Evolutionary conservation across 2,888 invertebrate genomes (phyloP).

Genomic region (Tetranychus piercei): DNA sequence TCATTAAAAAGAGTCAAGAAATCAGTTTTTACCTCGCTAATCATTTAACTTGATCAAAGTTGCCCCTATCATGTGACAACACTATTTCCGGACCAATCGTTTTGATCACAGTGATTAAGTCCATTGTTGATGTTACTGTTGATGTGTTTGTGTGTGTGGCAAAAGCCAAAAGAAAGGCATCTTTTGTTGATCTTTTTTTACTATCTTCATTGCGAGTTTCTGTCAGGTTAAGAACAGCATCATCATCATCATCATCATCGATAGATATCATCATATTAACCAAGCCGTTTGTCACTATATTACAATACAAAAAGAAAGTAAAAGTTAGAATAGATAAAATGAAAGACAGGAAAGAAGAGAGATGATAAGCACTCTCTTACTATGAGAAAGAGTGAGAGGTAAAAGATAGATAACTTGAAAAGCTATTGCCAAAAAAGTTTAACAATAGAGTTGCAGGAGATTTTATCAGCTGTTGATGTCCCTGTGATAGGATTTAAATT

Average conservation of each 20-base stretch:
- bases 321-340: not conserved
- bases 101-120: conserved; percentile 1
- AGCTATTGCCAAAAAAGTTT: not conserved
- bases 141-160: not conserved
- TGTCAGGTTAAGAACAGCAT: not conserved
- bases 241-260: not conserved
- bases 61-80: not conserved
- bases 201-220: not conserved
- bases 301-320: not conserved
- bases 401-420: conserved; percentile 17
- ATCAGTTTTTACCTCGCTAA: not conserved
- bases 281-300: conserved; percentile 13
- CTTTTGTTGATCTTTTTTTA: not conserved
- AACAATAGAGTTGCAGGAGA: conserved; percentile 1
- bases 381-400: conserved; percentile 14
- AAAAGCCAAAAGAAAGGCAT: not conserved
- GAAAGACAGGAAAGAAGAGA: conserved; percentile 5
- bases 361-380: not conserved
- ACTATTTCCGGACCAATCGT: conserved; percentile 1
- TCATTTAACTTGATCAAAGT: not conserved
- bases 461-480: conserved; percentile 1
- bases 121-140: not conserved
- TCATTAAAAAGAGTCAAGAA: not conserved
- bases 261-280: not conserved
- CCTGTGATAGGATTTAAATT: conserved; percentile 1